phyloP scores from a whole-genome alignment of 2,888 invertebrate species.

The Achlya flavicornis region DNA sequence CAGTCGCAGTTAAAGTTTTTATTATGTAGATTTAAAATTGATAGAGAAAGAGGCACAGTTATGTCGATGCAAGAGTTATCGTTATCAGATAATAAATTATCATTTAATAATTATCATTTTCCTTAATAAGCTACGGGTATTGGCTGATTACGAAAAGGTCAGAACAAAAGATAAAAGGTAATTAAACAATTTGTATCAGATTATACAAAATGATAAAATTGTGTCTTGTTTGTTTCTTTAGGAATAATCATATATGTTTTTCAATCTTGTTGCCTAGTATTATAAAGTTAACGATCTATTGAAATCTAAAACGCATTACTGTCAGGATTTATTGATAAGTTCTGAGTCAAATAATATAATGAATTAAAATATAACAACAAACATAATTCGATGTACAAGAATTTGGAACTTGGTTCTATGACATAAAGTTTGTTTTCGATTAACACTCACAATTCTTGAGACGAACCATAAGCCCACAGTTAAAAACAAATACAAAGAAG shows the following conservation, averaged over 20 bases:
- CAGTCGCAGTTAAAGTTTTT: too few species aligned
- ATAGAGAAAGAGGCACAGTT: not conserved
- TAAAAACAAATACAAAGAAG: too few species aligned
- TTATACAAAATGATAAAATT: constrained; percentile 2
- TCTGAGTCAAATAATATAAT: too few species aligned
- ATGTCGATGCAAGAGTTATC: not conserved
- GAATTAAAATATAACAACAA: too few species aligned
- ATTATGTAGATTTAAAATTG: not conserved
- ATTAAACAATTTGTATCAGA: constrained; percentile 13
- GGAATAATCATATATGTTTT: not conserved
- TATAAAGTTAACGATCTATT: too few species aligned
- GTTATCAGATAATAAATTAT: constrained; percentile 11
- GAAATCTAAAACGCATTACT: not conserved
- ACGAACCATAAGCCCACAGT: too few species aligned
- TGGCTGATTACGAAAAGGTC: constrained; percentile 21
- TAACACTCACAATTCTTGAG: too few species aligned
- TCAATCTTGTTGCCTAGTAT: not conserved
- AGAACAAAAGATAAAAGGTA: constrained; percentile 14
- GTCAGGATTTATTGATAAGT: not conserved
- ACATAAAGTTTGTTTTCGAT: too few species aligned
- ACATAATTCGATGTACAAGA: too few species aligned
- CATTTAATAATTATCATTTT: constrained; percentile 9
- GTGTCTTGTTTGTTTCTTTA: not conserved
- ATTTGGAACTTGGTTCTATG: too few species aligned
- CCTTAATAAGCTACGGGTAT: constrained; percentile 7